Base-by-base conservation (phyloP, 2,113 vertebrate genomes). In the Carlito syrichta region DNA sequence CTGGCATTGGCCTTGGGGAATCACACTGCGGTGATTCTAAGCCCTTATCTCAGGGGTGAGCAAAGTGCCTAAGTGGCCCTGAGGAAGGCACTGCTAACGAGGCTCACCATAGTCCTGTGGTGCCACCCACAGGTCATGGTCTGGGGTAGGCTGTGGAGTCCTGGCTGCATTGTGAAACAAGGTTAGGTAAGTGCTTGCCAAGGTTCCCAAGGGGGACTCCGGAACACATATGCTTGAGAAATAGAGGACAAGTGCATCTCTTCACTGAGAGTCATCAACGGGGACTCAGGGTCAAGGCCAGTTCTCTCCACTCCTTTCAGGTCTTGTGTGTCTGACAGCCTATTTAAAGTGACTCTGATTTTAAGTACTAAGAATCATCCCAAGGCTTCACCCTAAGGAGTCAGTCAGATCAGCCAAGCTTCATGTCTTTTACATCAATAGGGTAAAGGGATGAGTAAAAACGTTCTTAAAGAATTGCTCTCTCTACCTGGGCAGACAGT, bases 351-450 rank as follows among this genome's bases (percentile, higher is more conserved):
- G 52, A 73, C 32, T 30, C 84, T 74, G 32, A 91, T 56, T 85
- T 76, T 45, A 77, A 94, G 78, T 48, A 74, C 74, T 52, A 45
- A 14, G 69, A 87, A 89, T 35, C n/a, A 84, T 79, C 45, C n/a
- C 19, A 84, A 73, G 32, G 43, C 43, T 86, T 66, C 40, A 89
- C 8, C 89, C 54, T 56, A 79, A 93, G 76, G 93, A 92, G 54
- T 84, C 45, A 71, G 54, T 60, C 35, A 94, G 12, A 30, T 16
- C 1, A 77, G 66, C 19, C 25, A 66, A 58, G 16, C 69, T 83
- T 84, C 50, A 40, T 60, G 66, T 54, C 82, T 82, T 76, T 92
- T 16, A 68, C 13, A 54, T 71, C 50, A n/a, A 35, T 1, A 84
- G 27, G 45, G 22, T 81, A 35, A 89, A 84, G 30, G 87, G 35